These are phyloP conservation scores for Heliconius ethilla DNA, from an alignment of 2,888 invertebrate species.

Conservation along the genomic window DNA sequence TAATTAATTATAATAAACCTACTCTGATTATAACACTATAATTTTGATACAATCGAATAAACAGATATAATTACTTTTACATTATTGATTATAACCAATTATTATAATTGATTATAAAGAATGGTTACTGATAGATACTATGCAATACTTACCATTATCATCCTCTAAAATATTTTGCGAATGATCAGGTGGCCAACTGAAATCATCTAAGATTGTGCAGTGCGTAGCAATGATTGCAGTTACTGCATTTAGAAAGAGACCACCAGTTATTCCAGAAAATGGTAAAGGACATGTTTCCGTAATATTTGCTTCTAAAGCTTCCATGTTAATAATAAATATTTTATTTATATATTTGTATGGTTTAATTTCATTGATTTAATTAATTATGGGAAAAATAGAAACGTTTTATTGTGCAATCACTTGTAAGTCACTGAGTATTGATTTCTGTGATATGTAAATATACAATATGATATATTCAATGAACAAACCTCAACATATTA, in stretches of 20 bases:
- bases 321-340: slow-evolving; percentile 58
- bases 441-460: slow-evolving; percentile 16
- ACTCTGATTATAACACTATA: not conserved
- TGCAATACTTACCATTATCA: slow-evolving; percentile 47
- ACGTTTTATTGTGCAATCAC: slow-evolving; percentile 9
- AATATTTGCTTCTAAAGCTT: slow-evolving; percentile 48
- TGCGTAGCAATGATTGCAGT: slow-evolving; percentile 81
- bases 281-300: slow-evolving; percentile 55
- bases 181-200: slow-evolving; percentile 78
- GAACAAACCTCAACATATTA: slow-evolving; percentile 19
- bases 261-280: slow-evolving; percentile 56
- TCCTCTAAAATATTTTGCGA: slow-evolving; percentile 50
- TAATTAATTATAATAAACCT: not conserved
- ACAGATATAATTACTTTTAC: not conserved
- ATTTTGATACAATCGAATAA: not conserved
- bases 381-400: slow-evolving; percentile 8
- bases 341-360: not conserved
- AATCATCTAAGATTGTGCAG: slow-evolving; percentile 73
- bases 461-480: slow-evolving; percentile 7
- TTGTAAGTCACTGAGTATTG: not conserved
- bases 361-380: not conserved
- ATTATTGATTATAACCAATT: not conserved
- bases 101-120: too few species aligned
- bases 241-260: slow-evolving; percentile 80
- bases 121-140: not conserved